Evolutionary conservation across 1,140 invertebrate genomes (phyloP), one percentile per base, ranked within the genome.

Genomic region (Ips typographus): DNA sequence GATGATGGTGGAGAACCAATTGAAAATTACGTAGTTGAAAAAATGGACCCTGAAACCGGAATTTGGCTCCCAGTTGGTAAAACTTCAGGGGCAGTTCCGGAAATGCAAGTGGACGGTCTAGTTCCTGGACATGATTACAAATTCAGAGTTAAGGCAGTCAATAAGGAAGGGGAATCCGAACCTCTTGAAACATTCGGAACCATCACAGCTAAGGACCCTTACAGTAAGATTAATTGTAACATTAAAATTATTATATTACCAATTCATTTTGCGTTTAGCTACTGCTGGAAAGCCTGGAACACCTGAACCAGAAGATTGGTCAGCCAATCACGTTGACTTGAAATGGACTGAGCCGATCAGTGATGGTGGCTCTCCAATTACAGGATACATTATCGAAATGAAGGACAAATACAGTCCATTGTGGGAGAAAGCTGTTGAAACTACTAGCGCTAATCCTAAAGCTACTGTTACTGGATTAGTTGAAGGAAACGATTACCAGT

Each of bases 401-500:
- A 96, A 95, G 80, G 95, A 98, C 76, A 98, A 98, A 81, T 96
- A 96, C 84, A 94, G 92, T 74, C 90, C 89, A 47, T 89, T 95
- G 76, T 94, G 95, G 94, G 92, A 96, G 80, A 94, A 95, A 79
- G 93, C 92, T 43, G 76, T 91, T 38, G 94, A 96, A 82, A 93
- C 90, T 0, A 89, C 89, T 68, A 85, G 84, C 37, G 84, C 90
- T 2, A 84, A 85, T 8, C 90, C 91, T 0, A 86, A 88, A 72
- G 93, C 87, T 44, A 86, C 88, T 51, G 88, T 96, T 2, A 91
- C 89, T 71, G 94, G 95, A 64, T 82, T 99, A 2, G 92, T 96
- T 73, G 96, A 98, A 85, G 96, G 96, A 53, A 95, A 96, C 78
- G 95, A 98, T 80, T 99, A 99, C 80, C 95, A 99, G 80, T 99